Evolutionary conservation across 2,797 vertebrate genomes (phyloP), one percentile per base, ranked within the genome.

Genomic region (Ataeniobius toweri): DNA sequence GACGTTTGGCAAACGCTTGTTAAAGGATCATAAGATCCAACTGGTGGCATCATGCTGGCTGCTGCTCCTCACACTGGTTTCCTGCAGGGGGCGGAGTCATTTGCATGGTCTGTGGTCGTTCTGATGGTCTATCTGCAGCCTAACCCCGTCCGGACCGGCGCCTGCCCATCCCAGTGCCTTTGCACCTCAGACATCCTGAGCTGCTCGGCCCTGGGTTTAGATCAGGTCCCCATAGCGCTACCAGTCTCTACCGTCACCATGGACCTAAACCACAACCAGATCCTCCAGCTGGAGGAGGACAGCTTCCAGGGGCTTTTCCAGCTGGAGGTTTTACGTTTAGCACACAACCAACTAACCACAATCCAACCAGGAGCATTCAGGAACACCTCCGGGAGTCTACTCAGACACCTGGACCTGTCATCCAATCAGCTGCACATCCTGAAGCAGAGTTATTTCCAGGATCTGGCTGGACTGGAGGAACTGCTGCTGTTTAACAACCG

Each of bases 401-500:
- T 99, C 58, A 86, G 89, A 48, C 94, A 96, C 86, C 95, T 99
- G 13, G 98, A 99, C 89, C 91, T 99, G 70, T 99, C 98, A 1
- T 98, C 97, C 85, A 99, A 99, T 74, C 89, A 78, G 56, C 91
- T 99, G 14, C 85, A 53, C 0, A 85, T 80, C 0, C 83, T 99
- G 16, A 89, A 96, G 83, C 90, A 71, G 0, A 95, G 97, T 71
- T 96, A 96, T 81, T 98, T 99, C 5, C 89, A 93, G 0, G 94
- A 94, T 0, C 88, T 99, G 74, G 84, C 91, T 0, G 95, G 91
- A 24, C 78, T 99, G 76, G 94, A 98, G 91, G 96, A 95, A 72
- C 91, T 99, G 58, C 92, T 98, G 79, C 96, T 99, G 59, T 99
- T 96, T 87, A 96, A 98, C 87, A 99, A 99, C 91, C 91, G 78